Evolutionary conservation across 92 coral and sea anemone species (phyloP).

Genomic region (Heliopora coerulea): DNA sequence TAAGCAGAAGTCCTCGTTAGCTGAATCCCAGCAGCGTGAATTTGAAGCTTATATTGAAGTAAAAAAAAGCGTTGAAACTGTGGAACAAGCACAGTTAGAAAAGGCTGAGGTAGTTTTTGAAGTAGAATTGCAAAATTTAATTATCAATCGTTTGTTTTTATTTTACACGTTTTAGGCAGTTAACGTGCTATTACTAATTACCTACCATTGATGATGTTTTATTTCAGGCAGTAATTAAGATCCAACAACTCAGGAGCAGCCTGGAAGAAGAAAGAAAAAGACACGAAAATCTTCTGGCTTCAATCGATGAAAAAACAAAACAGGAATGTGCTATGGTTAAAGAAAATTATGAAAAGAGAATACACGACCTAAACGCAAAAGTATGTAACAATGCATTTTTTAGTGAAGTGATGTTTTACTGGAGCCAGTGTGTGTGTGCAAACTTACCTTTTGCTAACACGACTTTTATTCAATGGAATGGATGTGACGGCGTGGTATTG

Average conservation of each 20-base stretch:
- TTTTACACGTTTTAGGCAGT: too few species aligned
- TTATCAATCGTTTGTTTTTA: too few species aligned
- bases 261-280: constrained; percentile 69
- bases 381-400: constrained; percentile 27
- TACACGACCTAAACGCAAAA: constrained; percentile 61
- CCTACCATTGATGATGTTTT: too few species aligned
- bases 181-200: too few species aligned
- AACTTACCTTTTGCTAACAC: too few species aligned
- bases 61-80: constrained; percentile 88
- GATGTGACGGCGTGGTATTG: too few species aligned
- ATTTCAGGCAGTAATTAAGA: constrained; percentile 82
- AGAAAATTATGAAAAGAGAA: constrained; percentile 52
- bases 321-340: constrained; percentile 56
- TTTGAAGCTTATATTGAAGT: constrained; percentile 91
- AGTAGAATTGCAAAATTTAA: too few species aligned
- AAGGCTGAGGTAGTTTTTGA: constrained; percentile 71
- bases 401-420: neutral
- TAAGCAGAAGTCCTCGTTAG: constrained; percentile 74
- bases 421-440: too few species aligned
- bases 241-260: constrained; percentile 71
- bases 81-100: constrained; percentile 92
- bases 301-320: constrained; percentile 58
- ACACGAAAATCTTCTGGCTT: constrained; percentile 60
- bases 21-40: constrained; percentile 85
- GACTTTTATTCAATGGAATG: too few species aligned